Conservation (phyloP, 2,113 vertebrate genomes). For the Pavo muticus region DNA sequence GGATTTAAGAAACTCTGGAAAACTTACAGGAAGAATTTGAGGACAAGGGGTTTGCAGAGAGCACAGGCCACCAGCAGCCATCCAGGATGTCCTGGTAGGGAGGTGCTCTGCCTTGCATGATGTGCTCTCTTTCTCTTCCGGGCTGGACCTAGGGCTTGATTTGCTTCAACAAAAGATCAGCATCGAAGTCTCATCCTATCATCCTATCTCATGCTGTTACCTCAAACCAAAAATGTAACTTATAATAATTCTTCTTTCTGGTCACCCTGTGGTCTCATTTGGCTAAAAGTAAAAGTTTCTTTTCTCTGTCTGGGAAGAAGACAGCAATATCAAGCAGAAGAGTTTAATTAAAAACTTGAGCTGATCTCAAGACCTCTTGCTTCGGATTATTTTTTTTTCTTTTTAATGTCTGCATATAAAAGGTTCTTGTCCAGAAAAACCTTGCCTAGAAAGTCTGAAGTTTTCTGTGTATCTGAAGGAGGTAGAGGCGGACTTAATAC, state of each 20-base stretch:
- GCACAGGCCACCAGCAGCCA: neutral
- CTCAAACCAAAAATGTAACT: neutral
- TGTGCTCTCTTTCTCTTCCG: neutral
- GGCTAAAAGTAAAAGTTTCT: neutral
- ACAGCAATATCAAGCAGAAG: neutral
- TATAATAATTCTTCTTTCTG: neutral
- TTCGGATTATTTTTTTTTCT: neutral
- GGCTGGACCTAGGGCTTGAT: neutral
- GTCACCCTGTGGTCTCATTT: neutral
- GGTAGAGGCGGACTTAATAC: neutral
- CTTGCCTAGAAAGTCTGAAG: neutral
- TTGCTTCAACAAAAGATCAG: neutral
- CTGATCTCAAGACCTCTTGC: neutral
- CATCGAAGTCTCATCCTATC: neutral
- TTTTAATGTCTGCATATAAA: neutral
- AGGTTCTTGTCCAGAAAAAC: neutral
- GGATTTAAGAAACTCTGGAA: neutral
- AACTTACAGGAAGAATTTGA: neutral
- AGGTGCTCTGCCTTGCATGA: rapidly evolving
- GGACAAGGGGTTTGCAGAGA: neutral
- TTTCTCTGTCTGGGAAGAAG: neutral
- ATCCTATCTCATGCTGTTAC: neutral
- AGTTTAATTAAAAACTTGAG: neutral
- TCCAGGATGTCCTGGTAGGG: neutral
- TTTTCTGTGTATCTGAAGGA: neutral